These are phyloP conservation scores for Aegithalos caudatus DNA, from an alignment of 2,113 vertebrate species.

Conservation along the genomic window DNA sequence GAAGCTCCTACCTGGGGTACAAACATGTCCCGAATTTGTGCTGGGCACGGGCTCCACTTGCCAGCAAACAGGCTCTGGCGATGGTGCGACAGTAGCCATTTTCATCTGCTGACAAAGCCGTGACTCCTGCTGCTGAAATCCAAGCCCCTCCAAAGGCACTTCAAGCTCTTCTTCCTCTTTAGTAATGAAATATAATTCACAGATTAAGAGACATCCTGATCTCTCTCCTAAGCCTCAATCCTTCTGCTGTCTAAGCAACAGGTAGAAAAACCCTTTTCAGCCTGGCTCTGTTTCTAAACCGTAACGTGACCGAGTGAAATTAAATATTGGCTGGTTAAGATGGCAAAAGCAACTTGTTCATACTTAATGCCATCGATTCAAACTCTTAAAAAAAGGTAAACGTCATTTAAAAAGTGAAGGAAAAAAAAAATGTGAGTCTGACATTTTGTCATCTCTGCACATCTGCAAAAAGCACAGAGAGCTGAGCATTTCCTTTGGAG, in stretches of 20 bases:
- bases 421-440: not conserved
- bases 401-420: not conserved
- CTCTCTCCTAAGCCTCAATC: not conserved
- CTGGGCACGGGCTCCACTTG: slow-evolving; percentile 74
- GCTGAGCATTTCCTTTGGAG: not conserved
- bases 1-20: slow-evolving; percentile 74
- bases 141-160: slow-evolving; percentile 75
- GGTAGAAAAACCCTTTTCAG: not conserved
- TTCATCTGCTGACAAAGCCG: slow-evolving; percentile 86
- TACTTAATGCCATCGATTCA: not conserved
- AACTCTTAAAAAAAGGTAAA: not conserved
- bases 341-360: not conserved
- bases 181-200: slow-evolving; percentile 42
- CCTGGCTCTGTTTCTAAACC: not conserved
- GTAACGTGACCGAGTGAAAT: not conserved
- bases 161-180: slow-evolving; percentile 79
- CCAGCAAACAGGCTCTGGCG: slow-evolving; percentile 76
- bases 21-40: slow-evolving; percentile 66
- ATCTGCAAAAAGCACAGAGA: not conserved
- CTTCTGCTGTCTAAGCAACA: not conserved
- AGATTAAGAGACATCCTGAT: slow-evolving; percentile 41
- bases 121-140: slow-evolving; percentile 82
- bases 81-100: slow-evolving; percentile 73
- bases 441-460: not conserved
- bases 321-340: not conserved